Base-by-base conservation (phyloP, 2,797 vertebrate genomes). In the Psittacula echo region DNA sequence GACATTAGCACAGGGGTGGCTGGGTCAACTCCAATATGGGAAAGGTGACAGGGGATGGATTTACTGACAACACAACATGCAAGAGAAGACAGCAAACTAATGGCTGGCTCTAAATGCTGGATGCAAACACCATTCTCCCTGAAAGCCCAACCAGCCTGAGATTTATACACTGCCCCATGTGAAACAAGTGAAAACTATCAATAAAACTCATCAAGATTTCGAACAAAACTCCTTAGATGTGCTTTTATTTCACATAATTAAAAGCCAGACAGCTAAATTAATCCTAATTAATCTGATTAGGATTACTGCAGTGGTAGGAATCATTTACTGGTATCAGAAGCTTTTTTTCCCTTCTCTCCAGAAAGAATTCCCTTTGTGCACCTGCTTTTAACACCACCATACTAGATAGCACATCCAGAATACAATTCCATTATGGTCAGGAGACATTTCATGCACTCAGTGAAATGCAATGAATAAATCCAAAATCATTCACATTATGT, bases 241-340 rank as follows among this genome's bases (percentile, higher is more conserved):
- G n/a, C 14, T 87, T 88, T 56, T 42, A 30, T 75, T 50, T 78
- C 61, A 32, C n/a, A 32, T 32, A 71, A 95, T 78, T 37, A 73
- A 86, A 76, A 89, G 30, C 14, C 86, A 65, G 60, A 27, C 3
- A 5, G n/a, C 30, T 74, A 42, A 81, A 95, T 82, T 54, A 94
- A 78, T 54, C 71, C 39, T 70, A 84, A 95, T 91, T 93, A 94
- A 84, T 61, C 64, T 73, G 77, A 89, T 71, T 41, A 76, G 71
- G 58, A 37, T 82, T 73, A 70, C 6, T 77, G 61, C 44, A 53
- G 29, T 7, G 11, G 30, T 70, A 30, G 66, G 32, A 78, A 75
- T 64, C 30, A 83, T 44, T 84, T 66, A 47, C 22, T 45, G 70
- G n/a, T 39, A 42, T 20, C 9, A 3, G 24, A 61, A 72, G 47